Base-by-base conservation (phyloP, 2,888 invertebrate species). In the Microplitis deprimator region DNA sequence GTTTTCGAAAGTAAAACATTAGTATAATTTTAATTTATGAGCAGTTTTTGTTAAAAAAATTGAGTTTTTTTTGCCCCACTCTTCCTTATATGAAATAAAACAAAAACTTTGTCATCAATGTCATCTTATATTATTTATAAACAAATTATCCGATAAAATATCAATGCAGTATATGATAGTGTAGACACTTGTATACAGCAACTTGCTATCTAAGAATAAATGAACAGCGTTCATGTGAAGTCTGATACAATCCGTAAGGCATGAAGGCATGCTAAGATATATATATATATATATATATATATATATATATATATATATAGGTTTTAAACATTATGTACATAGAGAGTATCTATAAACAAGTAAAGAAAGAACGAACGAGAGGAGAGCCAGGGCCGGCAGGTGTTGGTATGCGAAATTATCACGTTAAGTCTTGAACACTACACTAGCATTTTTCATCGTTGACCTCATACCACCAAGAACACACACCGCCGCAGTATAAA, bases 401-500 rank as follows among this genome's bases (percentile, higher is more conserved):
- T 81, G 82, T 81, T 84, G 85, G 85, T 86, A 87, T 85, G 86
- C 84, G 86, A 85, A 86, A 86, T 87, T 87, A 87, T 85, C 84
- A 84, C 84, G 85, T 85, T 84, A 85, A 84, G 83, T 81, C 82
- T 76, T 80, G 81, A 82, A 82, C 83, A 82, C 80, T 73, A 62
- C 68, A 69, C 62, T 73, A 69, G 77, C 69, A 80, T 81, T 81
- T 82, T 82, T 81, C 80, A 81, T 82, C 80, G 75, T 80, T 79
- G 76, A 74, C 80, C 75, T 73, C 77, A 75, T 67, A 64, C 74
- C 74, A 68, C 59, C 61, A 6, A 65, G 29, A 8, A 29, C 62
- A 38, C 17, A 29, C 38, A 13, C n/a, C 16, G 17, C 17, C 62
- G 16, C n/a, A 59, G 10, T 62, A 29, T 29, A 29, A 29, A 29